Conservation (phyloP, 2,113 vertebrate species). For the Cephalopterus ornatus region DNA sequence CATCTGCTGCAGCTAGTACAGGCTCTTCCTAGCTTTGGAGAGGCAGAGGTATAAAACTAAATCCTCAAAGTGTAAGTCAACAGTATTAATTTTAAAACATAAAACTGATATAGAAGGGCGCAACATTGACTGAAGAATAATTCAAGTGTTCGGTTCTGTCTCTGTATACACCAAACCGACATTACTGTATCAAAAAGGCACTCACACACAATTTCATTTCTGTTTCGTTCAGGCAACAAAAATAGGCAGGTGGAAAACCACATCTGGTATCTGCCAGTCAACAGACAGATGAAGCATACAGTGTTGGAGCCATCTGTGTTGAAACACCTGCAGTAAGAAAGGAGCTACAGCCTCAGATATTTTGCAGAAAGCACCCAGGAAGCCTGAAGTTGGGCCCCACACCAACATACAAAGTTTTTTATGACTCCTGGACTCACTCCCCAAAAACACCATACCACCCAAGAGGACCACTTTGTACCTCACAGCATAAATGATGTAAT, state of each 20-base stretch:
- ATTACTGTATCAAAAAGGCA: not conserved
- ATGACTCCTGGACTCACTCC: not conserved
- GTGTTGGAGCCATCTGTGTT: not conserved
- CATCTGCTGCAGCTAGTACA: not conserved
- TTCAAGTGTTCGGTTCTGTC: not conserved
- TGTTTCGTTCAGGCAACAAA: not conserved
- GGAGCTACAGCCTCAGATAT: not conserved
- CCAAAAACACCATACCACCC: not conserved
- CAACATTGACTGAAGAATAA: not conserved
- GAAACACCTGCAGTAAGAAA: not conserved
- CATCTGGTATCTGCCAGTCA: not conserved
- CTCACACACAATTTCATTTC: not conserved
- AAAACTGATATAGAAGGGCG: not conserved
- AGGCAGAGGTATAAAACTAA: not conserved
- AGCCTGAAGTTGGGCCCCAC: not conserved
- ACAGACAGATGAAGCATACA: fast-evolving
- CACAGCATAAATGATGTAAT: not conserved
- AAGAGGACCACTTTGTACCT: not conserved
- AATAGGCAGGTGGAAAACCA: not conserved
- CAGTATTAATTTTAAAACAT: not conserved
- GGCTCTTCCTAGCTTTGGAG: not conserved
- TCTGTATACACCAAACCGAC: not conserved
- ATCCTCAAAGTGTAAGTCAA: not conserved
- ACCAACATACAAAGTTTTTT: not conserved
- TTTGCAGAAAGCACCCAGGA: not conserved